These are phyloP conservation scores for Tethea ocularis DNA, from an alignment of 2,888 invertebrate species.

Conservation along the genomic window DNA sequence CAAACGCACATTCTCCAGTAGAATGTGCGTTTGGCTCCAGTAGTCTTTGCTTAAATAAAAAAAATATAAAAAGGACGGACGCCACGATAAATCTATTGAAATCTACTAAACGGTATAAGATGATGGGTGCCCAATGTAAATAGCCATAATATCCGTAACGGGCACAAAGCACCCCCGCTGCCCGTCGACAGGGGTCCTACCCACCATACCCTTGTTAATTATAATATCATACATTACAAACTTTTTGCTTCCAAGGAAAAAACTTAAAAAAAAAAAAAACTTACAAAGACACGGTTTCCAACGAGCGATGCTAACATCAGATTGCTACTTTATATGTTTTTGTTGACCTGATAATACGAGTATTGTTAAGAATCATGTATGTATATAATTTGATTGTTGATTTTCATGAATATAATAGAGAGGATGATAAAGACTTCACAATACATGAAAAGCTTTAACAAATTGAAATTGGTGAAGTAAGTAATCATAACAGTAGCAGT, in stretches of 20 bases:
- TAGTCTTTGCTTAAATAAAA: constrained; percentile 12
- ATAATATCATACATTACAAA: constrained; percentile 82
- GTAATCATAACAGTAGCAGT: not conserved
- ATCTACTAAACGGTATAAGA: constrained; percentile 56
- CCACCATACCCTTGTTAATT: constrained; percentile 75
- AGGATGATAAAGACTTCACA: not conserved
- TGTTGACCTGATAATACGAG: constrained; percentile 33
- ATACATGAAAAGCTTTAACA: constrained; percentile 5
- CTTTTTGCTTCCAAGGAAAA: constrained; percentile 56
- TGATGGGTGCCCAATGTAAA: constrained; percentile 77
- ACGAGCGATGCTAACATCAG: constrained; percentile 22
- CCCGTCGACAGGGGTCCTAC: constrained; percentile 67
- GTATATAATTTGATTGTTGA: constrained; percentile 38
- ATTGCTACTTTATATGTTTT: constrained; percentile 59
- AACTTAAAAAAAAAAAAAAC: no score
- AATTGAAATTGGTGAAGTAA: constrained; percentile 14
- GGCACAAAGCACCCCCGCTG: constrained; percentile 75
- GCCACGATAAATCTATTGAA: constrained; percentile 51
- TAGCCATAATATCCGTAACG: constrained; percentile 75
- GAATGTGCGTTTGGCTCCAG: no score
- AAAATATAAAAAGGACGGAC: constrained; percentile 27
- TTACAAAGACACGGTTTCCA: constrained; percentile 25
- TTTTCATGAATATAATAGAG: not conserved
- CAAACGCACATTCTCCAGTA: not conserved
- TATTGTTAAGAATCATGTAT: constrained; percentile 38